phyloP scores from a whole-genome alignment of 2,113 vertebrate genomes.

The Zingel zingel region DNA sequence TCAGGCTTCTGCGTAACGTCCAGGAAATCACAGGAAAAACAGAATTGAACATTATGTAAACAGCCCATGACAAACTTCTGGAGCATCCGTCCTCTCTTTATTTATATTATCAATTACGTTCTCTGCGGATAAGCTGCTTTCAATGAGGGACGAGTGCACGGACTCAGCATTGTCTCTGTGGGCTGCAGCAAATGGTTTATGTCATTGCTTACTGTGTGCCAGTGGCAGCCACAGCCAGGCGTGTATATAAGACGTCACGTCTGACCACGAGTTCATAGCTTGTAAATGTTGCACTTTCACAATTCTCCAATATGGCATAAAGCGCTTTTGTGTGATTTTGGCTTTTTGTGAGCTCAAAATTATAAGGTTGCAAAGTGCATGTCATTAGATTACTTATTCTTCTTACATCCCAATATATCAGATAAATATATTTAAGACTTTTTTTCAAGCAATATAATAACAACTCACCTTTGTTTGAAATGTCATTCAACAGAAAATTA shows the following conservation, averaged over 20 bases:
- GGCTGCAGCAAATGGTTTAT: conserved; percentile 68
- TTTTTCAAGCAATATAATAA: background rate
- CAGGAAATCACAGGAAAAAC: conserved; percentile 84
- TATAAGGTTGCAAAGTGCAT: background rate
- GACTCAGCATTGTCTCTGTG: conserved; percentile 59
- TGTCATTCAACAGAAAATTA: too few species aligned
- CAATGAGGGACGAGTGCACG: conserved; percentile 34
- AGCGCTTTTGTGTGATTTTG: background rate
- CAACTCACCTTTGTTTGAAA: too few species aligned
- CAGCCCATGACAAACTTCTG: conserved; percentile 78
- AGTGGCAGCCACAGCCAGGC: conserved; percentile 24
- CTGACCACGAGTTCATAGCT: background rate
- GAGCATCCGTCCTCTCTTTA: conserved; percentile 76
- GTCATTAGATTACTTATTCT: background rate
- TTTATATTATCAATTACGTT: conserved; percentile 84
- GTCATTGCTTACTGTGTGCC: conserved; percentile 63
- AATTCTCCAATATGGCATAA: background rate
- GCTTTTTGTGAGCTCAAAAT: background rate
- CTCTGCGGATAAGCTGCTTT: conserved; percentile 72
- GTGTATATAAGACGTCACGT: background rate
- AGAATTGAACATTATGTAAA: conserved; percentile 84
- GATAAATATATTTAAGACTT: background rate
- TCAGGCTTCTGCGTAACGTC: conserved; percentile 79
- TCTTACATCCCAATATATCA: background rate
- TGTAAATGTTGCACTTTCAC: background rate